phyloP scores from a whole-genome alignment of 2,113 vertebrate species.

The Arothron firmamentum region DNA sequence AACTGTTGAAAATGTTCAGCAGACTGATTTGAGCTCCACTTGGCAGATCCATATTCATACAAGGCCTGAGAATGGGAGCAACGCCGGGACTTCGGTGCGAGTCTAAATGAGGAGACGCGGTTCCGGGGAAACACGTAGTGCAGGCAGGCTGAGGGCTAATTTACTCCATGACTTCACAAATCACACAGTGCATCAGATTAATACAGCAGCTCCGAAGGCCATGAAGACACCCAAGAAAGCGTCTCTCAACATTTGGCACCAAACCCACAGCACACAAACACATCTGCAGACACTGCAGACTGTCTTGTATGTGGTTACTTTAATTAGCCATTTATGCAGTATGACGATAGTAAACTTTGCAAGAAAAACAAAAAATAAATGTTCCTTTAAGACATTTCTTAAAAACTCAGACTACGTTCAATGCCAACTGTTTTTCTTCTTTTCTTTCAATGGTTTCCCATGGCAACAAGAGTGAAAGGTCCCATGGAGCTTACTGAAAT shows the following conservation, averaged over 20 bases:
- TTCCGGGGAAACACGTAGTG: slow-evolving; percentile 11
- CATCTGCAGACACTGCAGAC: neutral
- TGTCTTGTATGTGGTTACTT: too few relatives aligned
- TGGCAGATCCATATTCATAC: slow-evolving; percentile 7
- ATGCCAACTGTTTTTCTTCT: neutral
- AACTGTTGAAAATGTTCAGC: slow-evolving; percentile 14
- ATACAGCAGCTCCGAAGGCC: slow-evolving; percentile 5
- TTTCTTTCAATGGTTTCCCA: neutral
- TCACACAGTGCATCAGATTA: slow-evolving; percentile 18
- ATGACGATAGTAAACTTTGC: too few relatives aligned
- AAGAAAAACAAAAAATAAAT: too few relatives aligned
- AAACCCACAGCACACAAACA: neutral
- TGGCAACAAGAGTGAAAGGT: neutral
- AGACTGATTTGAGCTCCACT: slow-evolving; percentile 8
- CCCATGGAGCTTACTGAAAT: neutral
- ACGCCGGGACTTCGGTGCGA: slow-evolving; percentile 16
- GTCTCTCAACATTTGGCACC: slow-evolving; percentile 8
- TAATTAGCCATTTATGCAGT: too few relatives aligned
- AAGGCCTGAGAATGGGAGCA: neutral
- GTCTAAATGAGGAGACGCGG: slow-evolving; percentile 32
- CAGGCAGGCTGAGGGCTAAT: slow-evolving; percentile 36
- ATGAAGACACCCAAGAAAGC: slow-evolving; percentile 1
- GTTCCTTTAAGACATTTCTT: too few relatives aligned
- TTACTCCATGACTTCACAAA: slow-evolving; percentile 51
- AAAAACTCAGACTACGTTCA: neutral